Base-by-base conservation (phyloP, 2,888 invertebrate genomes). In the Mythimna vitellina region DNA sequence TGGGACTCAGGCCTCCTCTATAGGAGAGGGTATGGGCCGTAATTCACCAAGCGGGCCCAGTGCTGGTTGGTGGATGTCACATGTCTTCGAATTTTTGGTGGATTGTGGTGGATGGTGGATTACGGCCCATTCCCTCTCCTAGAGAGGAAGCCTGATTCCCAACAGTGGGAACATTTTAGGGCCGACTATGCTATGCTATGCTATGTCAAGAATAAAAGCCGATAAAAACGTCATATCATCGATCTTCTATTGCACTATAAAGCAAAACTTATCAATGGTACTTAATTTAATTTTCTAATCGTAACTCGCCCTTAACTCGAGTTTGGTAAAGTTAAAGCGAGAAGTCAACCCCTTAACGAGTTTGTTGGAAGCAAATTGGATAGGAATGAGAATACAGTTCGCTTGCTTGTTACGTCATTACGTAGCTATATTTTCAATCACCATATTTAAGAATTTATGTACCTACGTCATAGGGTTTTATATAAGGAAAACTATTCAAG, bases 261-360 rank as follows among this genome's bases (percentile, higher is more conserved):
- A 72, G 51, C 42, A 64, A 49, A 49, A 62, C 57, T 66, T 51
- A 63, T 65, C 63, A 64, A 56, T 64, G 17, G 29, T 25, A 69
- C 14, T 22, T 25, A 65, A 80, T 65, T 49, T 65, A 60, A 70
- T 82, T 73, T 80, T 70, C 70, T 64, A 61, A 77, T 68, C 63
- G 64, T 53, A 68, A 68, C 68, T 73, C 68, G 0, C 32, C 32
- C 54, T 66, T 56, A 73, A 49, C 56, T 80, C 35, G 38, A 74
- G 54, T 77, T 74, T 64, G 61, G 38, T 29, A 72, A 83, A 77
- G 73, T 74, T 74, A 67, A 68, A 74, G 62, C 17, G 69, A 63
- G 65, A 69, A 77, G 72, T 78, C 60, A 20, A 46, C 53, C 60
- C 42, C 68, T 70, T 74, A 65, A 74, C 56, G 64, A 77, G 74